Evolutionary conservation across 2,797 vertebrate species (phyloP).

Genomic region (Phoeniculus purpureus): DNA sequence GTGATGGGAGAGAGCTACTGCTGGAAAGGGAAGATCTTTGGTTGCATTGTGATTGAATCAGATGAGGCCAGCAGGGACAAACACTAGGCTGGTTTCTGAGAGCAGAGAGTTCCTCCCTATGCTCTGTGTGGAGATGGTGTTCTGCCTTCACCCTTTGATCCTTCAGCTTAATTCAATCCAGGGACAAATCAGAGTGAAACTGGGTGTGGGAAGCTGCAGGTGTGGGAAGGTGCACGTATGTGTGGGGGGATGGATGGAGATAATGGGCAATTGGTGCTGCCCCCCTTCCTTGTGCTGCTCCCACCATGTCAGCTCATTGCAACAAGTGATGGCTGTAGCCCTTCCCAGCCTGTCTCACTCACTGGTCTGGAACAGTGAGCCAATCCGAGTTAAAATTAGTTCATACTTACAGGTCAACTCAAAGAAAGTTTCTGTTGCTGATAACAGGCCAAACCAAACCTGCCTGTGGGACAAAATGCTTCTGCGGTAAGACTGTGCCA

Average conservation of each 20-base stretch:
- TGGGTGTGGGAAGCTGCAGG: neutral
- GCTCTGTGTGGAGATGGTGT: neutral
- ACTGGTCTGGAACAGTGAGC: fast-evolving
- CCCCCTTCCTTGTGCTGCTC: neutral
- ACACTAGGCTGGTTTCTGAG: neutral
- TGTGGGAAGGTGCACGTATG: neutral
- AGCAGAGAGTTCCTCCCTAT: neutral
- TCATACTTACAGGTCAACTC: neutral
- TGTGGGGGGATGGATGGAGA: neutral
- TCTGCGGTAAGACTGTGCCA: neutral
- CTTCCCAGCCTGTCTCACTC: neutral
- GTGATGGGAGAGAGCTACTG: neutral
- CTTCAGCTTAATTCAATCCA: constrained; percentile 34
- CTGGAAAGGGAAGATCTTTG: neutral
- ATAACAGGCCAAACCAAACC: neutral
- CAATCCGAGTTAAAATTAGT: neutral
- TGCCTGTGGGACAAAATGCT: neutral
- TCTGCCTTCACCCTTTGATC: constrained; percentile 46
- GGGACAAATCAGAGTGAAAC: neutral
- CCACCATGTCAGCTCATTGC: neutral
- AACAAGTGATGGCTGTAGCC: neutral
- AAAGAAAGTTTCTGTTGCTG: neutral
- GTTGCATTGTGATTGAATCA: constrained; percentile 51
- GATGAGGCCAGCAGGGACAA: constrained; percentile 19
- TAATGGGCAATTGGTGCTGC: neutral